phyloP scores from a whole-genome alignment of 2,888 invertebrate genomes.

The Eristalinus sepulchralis region DNA sequence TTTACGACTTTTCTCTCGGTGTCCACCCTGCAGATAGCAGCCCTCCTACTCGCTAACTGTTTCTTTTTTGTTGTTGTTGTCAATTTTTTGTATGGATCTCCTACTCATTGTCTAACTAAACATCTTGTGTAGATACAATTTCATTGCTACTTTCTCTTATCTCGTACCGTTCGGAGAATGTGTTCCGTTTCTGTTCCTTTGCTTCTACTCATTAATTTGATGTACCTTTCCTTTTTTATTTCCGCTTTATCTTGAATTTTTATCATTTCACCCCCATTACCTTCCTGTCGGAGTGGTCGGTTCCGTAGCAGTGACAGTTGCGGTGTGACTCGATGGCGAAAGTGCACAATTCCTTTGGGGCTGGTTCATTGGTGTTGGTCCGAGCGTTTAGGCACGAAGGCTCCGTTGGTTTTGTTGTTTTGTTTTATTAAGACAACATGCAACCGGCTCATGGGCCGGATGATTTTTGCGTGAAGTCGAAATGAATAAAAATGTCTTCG shows the following conservation, averaged over 20 bases:
- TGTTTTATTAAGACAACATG: constrained; percentile 43
- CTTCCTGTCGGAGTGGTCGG: constrained; percentile 9
- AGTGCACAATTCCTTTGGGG: constrained; percentile 40
- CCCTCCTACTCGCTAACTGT: constrained; percentile 30
- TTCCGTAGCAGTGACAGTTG: constrained; percentile 36
- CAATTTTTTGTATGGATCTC: constrained; percentile 22
- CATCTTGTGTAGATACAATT: constrained; percentile 66
- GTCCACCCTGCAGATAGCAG: constrained; percentile 33
- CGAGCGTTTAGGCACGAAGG: constrained; percentile 47
- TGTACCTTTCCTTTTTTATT: constrained; percentile 53
- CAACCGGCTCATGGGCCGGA: constrained; percentile 37
- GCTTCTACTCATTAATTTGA: constrained; percentile 68
- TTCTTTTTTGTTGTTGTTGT: constrained; percentile 26
- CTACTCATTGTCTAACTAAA: constrained; percentile 52
- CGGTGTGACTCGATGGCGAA: constrained; percentile 45
- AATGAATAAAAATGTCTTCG: constrained; percentile 58
- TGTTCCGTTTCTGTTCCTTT: constrained; percentile 57
- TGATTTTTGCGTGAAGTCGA: constrained; percentile 61
- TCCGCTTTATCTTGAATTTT: constrained; percentile 52
- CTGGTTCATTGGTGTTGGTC: constrained; percentile 11
- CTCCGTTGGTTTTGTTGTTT: constrained; percentile 27
- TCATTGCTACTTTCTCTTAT: constrained; percentile 69
- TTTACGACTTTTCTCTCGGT: constrained; percentile 53
- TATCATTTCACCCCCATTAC: constrained; percentile 40
- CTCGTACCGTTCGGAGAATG: constrained; percentile 53